These are phyloP conservation scores for Eudyptes chrysolophus DNA, from an alignment of 2,113 vertebrate genomes.

Conservation along the genomic window DNA sequence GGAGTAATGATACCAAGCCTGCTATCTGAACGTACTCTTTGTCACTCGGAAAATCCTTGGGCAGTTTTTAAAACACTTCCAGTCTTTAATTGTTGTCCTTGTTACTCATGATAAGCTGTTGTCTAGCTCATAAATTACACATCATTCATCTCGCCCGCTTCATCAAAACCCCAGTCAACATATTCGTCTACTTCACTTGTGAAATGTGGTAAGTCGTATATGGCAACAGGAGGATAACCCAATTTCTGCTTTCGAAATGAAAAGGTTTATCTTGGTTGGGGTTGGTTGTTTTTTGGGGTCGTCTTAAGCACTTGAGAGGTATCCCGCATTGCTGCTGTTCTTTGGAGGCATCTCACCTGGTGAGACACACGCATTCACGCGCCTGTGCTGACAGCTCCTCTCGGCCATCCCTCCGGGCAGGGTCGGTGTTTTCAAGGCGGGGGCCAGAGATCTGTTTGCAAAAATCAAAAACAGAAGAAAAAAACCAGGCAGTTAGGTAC, in stretches of 20 bases:
- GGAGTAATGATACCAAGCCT: background rate
- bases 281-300: background rate
- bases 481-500: background rate
- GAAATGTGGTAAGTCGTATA: background rate
- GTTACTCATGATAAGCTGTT: constrained; percentile 19
- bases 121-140: constrained; percentile 9
- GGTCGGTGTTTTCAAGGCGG: background rate
- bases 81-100: constrained; percentile 45
- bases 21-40: constrained; percentile 7
- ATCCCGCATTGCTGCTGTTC: fast-evolving
- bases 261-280: background rate
- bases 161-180: background rate
- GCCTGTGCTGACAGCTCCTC: background rate
- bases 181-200: background rate
- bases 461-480: background rate
- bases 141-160: background rate
- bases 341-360: background rate
- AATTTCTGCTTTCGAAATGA: background rate
- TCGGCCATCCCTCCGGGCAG: background rate
- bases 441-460: background rate
- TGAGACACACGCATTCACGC: fast-evolving
- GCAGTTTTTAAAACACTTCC: background rate
- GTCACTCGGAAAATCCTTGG: constrained; percentile 30
- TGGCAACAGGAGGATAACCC: background rate
- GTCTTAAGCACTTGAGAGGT: background rate